Evolutionary conservation across 2,113 vertebrate genomes (phyloP), one percentile per base, ranked within the genome.

Genomic region (Muntiacus reevesi): DNA sequence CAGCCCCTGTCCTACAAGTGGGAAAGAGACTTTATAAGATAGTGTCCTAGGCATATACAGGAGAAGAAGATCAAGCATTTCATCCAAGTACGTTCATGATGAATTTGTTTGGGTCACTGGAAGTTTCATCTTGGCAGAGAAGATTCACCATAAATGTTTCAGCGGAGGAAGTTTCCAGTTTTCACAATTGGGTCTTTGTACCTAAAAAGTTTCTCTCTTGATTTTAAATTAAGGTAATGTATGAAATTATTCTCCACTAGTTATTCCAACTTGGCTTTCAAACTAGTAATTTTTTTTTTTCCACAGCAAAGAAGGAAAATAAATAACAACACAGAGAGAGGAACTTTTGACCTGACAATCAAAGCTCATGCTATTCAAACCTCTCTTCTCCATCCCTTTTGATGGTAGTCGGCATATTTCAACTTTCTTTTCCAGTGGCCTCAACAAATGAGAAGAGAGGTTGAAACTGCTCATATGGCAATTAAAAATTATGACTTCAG

Each of bases 271-370:
- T 98, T 95, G 6, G 0, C 6, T 97, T 94, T 87, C 36, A 98
- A 97, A 97, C 19, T 45, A 97, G 21, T 2, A 74, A 52, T 97
- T 96, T 91, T 89, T 57, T n/a, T n/a, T 55, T 28, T 43, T 16
- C 0, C 76, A 40, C 5, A 94, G 7, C 6, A 13, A 36, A 94
- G 60, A 52, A 97, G 83, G 84, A 88, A 97, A 98, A 82, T 16
- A 97, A 97, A 59, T n/a, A 95, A 94, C 52, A 78, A 92, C 3
- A 10, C 71, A 94, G 33, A 82, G 45, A 60, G 52, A 71, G 97
- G 87, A 98, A 97, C 93, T 98, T 98, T 86, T 96, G 96, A 98
- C 95, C 96, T 98, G 95, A 92, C 25, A 67, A 94, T 52, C 57
- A n/a, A 82, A 97, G 2, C 27, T 55, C 40, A 23, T 67, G 33